Evolutionary conservation across 2,888 invertebrate species (phyloP).

Genomic region (Bugula neritina): DNA sequence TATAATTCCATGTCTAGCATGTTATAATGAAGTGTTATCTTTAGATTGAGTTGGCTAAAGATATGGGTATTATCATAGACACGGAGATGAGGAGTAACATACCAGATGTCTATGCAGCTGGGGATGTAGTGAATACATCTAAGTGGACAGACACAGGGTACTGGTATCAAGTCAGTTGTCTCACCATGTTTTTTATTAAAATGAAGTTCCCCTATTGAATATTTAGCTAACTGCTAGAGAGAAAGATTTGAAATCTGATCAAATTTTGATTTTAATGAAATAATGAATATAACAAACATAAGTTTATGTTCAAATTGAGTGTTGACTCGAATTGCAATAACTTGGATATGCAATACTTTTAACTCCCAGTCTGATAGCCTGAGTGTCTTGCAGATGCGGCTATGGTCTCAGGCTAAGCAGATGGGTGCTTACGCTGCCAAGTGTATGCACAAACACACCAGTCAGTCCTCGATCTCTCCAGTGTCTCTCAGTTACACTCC

Average conservation of each 20-base stretch:
- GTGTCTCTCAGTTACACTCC: neutral
- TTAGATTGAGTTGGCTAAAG: slow-evolving; percentile 44
- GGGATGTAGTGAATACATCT: slow-evolving; percentile 79
- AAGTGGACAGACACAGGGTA: slow-evolving; percentile 61
- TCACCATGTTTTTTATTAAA: neutral
- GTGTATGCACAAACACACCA: slow-evolving; percentile 62
- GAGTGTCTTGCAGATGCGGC: slow-evolving; percentile 75
- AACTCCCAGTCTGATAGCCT: too few species aligned
- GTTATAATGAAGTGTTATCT: too few species aligned
- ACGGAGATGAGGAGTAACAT: slow-evolving; percentile 76
- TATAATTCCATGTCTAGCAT: too few species aligned
- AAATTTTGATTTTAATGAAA: too few species aligned
- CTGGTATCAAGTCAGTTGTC: slow-evolving; percentile 52
- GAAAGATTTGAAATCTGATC: too few species aligned
- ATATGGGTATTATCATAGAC: slow-evolving; percentile 81
- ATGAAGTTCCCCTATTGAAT: too few species aligned
- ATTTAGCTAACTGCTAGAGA: too few species aligned
- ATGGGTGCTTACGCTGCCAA: slow-evolving; percentile 93
- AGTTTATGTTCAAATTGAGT: too few species aligned
- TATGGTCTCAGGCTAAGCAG: slow-evolving; percentile 97
- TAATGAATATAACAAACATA: too few species aligned
- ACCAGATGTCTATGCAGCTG: slow-evolving; percentile 80
- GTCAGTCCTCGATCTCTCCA: slow-evolving; percentile 27
- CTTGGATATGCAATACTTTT: too few species aligned
- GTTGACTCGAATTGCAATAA: too few species aligned